Evolutionary conservation across 2,113 vertebrate genomes (phyloP), one percentile per base, ranked within the genome.

Genomic region (Eupsittula cactorum): DNA sequence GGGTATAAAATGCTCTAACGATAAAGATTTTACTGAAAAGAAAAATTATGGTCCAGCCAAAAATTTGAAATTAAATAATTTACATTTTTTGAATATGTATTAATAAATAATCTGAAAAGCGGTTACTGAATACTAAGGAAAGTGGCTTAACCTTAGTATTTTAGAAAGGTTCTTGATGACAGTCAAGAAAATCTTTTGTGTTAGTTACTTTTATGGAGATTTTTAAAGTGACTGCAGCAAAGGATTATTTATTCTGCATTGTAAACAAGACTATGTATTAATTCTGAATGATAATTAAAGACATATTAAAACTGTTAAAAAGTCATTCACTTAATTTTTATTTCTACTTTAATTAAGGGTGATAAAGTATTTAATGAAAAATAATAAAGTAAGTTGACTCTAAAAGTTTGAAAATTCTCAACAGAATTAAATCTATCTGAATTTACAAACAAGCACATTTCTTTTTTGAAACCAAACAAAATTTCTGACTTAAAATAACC

Each of bases 1-100:
- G 13, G 15, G 57, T 71, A 96, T 92, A 81, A 94, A 94, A 85
- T 86, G 46, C 82, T 88, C 39, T 37, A 88, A 92, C 55, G 86
- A 39, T 62, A 84, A 63, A 62, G 75, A 93, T 91, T 87, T 37
- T 44, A 69, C 59, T 91, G 70, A 93, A 84, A 91, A 92, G 89
- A 82, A 67, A 41, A 90, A 42, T 78, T 12, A 52, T 23, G 11
- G 31, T 53, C 27, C 31, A 42, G 23, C 8, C 27, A 76, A 50
- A 49, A 27, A 13, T 37, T 53, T 86, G 35, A 65, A 94, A 86
- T 88, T 2, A 92, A 84, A 37, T 27, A 1, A 24, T 86, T 86
- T 90, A 92, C 39, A 82, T 74, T 88, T 77, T 33, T 92, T 93
- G 35, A 84, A 28, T 81, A 88, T 50, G 24, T 55, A 53, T 91